These are phyloP conservation scores for Hecatera dysodea DNA, from an alignment of 2,888 invertebrate species.

Conservation along the genomic window DNA sequence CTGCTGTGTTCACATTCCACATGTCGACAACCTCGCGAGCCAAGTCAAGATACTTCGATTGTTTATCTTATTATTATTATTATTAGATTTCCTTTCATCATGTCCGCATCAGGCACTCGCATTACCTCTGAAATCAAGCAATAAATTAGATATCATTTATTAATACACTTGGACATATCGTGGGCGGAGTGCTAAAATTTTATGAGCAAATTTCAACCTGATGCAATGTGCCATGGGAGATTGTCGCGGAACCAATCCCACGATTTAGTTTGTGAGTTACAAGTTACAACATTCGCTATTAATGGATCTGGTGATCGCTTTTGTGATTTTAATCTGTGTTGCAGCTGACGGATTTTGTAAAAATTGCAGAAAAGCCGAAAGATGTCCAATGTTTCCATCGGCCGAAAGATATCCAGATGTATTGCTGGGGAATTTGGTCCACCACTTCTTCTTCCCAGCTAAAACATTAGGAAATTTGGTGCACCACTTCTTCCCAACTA, in stretches of 20 bases:
- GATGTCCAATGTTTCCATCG: too few species aligned
- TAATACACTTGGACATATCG: constrained; percentile 57
- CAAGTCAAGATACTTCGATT: too few species aligned
- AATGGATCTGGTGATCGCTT: constrained; percentile 33
- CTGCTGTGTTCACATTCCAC: too few species aligned
- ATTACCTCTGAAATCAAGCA: constrained; percentile 39
- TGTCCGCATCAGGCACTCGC: constrained; percentile 23
- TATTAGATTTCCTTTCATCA: constrained; percentile 27
- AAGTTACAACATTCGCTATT: constrained; percentile 51
- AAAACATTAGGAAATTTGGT: too few species aligned
- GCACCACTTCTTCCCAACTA: too few species aligned
- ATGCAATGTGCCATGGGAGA: constrained; percentile 58
- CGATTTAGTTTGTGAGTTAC: constrained; percentile 52
- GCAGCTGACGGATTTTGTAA: too few species aligned
- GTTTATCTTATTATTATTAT: too few species aligned
- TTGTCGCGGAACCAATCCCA: constrained; percentile 59
- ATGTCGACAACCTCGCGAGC: too few species aligned
- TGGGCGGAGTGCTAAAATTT: constrained; percentile 81
- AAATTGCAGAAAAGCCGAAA: too few species aligned
- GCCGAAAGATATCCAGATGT: too few species aligned
- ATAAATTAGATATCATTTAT: constrained; percentile 63
- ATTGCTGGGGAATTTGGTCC: too few species aligned
- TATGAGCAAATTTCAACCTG: constrained; percentile 66
- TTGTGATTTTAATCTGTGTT: constrained; percentile 1
- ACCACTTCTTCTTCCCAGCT: too few species aligned